These are phyloP conservation scores for Eumacrocentrus americanus DNA, from an alignment of 2,888 invertebrate genomes.

Conservation along the genomic window DNA sequence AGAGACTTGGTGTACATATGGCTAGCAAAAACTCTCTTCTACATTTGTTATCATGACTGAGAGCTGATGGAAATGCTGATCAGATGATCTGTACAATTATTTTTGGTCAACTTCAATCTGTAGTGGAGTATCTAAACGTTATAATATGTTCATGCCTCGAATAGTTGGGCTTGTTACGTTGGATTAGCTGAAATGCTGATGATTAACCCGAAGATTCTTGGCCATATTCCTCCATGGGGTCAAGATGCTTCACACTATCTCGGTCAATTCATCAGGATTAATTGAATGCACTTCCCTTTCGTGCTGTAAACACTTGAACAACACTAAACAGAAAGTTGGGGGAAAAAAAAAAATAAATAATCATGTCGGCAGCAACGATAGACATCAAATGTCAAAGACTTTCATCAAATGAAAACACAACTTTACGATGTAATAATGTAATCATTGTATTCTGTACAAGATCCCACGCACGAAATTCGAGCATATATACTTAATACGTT, in stretches of 20 bases:
- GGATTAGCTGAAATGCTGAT: conserved; percentile 13
- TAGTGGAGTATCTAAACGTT: too few relatives aligned
- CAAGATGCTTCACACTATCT: conserved; percentile 1
- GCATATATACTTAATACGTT: conserved; percentile 2
- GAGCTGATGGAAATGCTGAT: neutral
- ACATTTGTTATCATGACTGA: neutral
- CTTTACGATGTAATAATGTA: neutral
- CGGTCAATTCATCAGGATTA: neutral
- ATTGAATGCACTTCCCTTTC: conserved; percentile 12
- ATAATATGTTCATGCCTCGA: neutral
- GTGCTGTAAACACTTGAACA: neutral
- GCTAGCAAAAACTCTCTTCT: neutral
- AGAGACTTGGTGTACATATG: neutral
- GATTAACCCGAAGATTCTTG: neutral
- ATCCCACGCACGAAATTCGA: conserved; percentile 17
- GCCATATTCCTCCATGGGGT: conserved; percentile 2
- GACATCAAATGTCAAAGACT: too few relatives aligned
- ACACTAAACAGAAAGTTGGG: neutral
- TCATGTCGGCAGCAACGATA: too few relatives aligned
- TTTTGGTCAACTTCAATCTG: too few relatives aligned
- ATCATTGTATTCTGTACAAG: too few relatives aligned
- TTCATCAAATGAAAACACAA: neutral
- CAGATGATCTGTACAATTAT: too few relatives aligned
- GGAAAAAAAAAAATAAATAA: neutral
- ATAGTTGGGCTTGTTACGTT: conserved; percentile 7